These are phyloP conservation scores for Euleptes europaea DNA, from an alignment of 2,113 vertebrate species.

Conservation along the genomic window DNA sequence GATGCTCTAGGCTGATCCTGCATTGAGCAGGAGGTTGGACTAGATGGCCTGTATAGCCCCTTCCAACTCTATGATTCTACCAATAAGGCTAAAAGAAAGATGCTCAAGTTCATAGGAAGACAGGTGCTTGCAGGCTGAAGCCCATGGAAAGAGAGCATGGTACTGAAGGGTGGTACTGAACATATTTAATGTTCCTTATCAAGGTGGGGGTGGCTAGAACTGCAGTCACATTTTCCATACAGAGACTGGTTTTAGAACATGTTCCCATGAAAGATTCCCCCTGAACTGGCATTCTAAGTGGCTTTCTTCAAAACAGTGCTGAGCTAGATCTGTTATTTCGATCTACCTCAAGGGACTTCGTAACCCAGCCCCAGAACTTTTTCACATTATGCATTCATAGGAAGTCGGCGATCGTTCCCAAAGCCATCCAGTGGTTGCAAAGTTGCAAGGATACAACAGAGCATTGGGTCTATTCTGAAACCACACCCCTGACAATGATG, in stretches of 20 bases:
- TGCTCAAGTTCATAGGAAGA: background rate
- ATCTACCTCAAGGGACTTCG: background rate
- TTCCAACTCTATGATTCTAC: no score
- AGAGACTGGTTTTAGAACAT: background rate
- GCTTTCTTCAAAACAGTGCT: background rate
- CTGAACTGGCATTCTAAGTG: no score
- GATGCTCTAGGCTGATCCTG: no score
- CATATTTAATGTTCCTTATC: background rate
- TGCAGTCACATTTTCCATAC: background rate
- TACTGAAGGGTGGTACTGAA: background rate
- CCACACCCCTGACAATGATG: background rate
- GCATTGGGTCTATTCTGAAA: background rate
- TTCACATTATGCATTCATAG: background rate
- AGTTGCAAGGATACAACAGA: background rate
- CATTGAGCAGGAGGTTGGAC: no score
- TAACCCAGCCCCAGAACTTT: background rate
- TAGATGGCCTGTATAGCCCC: no score
- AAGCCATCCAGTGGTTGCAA: background rate
- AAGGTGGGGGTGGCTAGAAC: background rate
- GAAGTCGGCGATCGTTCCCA: background rate
- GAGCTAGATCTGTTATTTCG: background rate
- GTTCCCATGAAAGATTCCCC: background rate
- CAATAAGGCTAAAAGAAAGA: background rate
- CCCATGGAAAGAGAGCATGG: background rate
- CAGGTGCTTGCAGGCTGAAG: background rate